Conservation (phyloP, 2,888 invertebrate genomes). For the Galeruca laticollis region DNA sequence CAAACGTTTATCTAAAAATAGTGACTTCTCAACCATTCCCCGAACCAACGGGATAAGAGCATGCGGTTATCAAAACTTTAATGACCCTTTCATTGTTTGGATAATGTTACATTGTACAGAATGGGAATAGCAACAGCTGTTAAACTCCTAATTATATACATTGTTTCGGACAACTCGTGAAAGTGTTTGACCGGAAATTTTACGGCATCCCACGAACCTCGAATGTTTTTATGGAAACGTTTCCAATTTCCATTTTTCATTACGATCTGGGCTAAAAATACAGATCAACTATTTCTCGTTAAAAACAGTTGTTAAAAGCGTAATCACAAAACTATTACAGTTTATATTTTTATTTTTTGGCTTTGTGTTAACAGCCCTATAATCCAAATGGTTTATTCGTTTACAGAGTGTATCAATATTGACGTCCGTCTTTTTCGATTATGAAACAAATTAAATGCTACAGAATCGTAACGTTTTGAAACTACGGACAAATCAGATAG, state of each 20-base stretch:
- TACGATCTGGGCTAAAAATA: neutral
- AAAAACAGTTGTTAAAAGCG: neutral
- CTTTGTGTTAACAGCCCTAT: no score
- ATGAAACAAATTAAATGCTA: no score
- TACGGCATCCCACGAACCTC: neutral
- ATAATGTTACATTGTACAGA: constrained; percentile 12
- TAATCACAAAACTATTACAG: no score
- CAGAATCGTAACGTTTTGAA: no score
- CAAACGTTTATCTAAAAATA: constrained; percentile 1
- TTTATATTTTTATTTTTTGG: no score
- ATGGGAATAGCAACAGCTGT: constrained; percentile 17
- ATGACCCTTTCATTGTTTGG: constrained; percentile 20
- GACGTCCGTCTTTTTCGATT: no score
- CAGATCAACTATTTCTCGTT: neutral
- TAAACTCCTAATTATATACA: constrained; percentile 14
- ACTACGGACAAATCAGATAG: no score
- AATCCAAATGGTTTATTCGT: no score
- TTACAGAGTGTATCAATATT: no score
- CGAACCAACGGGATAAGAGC: constrained; percentile 5
- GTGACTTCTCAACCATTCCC: neutral
- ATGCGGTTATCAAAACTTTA: constrained; percentile 22
- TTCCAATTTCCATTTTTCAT: neutral
- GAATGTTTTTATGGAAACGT: neutral
- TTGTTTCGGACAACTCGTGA: neutral
- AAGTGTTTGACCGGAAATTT: constrained; percentile 3